phyloP scores from a whole-genome alignment of 2,797 vertebrate genomes.

The Megaceryle alcyon region DNA sequence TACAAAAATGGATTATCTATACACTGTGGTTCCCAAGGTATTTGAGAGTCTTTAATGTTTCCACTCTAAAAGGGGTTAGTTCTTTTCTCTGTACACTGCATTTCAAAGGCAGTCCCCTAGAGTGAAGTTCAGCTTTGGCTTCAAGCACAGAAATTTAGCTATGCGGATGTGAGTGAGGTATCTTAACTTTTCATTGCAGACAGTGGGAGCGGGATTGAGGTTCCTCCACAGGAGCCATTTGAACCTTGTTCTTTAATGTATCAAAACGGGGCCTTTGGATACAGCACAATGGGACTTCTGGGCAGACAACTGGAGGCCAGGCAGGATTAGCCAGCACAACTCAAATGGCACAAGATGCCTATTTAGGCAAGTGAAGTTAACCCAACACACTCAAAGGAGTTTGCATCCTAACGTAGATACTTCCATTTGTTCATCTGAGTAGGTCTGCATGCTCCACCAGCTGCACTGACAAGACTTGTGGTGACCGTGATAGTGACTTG shows the following conservation, averaged over 20 bases:
- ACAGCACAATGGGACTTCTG: not conserved
- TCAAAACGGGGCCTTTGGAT: not conserved
- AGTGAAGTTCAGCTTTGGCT: slow-evolving; percentile 50
- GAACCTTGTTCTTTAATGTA: not conserved
- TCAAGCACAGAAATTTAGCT: slow-evolving; percentile 17
- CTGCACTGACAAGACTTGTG: not conserved
- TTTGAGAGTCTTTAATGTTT: slow-evolving; percentile 56
- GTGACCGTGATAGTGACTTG: not conserved
- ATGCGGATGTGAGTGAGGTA: not conserved
- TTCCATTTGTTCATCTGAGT: not conserved
- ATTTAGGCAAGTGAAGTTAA: not conserved
- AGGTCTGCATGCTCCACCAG: not conserved
- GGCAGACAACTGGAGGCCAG: not conserved
- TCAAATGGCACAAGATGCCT: not conserved
- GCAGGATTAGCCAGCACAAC: not conserved
- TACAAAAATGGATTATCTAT: slow-evolving; percentile 53
- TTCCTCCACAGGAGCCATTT: not conserved
- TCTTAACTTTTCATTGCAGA: slow-evolving; percentile 15
- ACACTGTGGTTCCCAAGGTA: slow-evolving; percentile 22
- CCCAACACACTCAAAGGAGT: not conserved
- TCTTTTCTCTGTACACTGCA: slow-evolving; percentile 32
- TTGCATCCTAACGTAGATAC: not conserved
- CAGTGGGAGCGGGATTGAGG: not conserved
- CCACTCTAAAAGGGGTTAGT: slow-evolving; percentile 21
- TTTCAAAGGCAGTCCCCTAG: slow-evolving; percentile 60